Percentiles rank a stretch among this genome's conserved stretches.
These are phyloP conservation scores for Cetonia aurata DNA, from an alignment of 2,888 invertebrate genomes.

Conservation along the genomic window DNA sequence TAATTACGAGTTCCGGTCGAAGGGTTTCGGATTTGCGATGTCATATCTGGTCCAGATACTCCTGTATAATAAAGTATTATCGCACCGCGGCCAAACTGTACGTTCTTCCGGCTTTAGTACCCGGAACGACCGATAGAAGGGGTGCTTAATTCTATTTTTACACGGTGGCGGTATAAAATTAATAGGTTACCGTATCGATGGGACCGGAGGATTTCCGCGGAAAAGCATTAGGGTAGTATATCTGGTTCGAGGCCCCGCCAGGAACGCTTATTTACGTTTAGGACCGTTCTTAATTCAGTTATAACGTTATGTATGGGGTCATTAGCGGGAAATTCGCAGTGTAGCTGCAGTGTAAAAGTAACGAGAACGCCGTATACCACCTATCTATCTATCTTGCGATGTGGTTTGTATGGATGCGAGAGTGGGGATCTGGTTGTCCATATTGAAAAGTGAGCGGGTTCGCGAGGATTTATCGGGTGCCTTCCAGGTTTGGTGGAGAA, in stretches of 20 bases:
- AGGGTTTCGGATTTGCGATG: conserved; percentile 41
- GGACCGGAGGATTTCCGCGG: conserved; percentile 48
- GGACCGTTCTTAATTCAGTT: conserved; percentile 57
- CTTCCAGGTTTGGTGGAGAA: no score
- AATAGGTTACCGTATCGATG: conserved; percentile 56
- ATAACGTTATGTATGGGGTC: conserved; percentile 54
- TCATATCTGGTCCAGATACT: neutral
- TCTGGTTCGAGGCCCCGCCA: conserved; percentile 7
- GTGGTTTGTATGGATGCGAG: no score
- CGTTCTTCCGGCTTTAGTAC: conserved; percentile 43
- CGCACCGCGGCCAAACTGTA: neutral
- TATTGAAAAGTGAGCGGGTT: conserved; percentile 16
- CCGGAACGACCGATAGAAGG: conserved; percentile 1
- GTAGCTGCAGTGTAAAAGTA: conserved; percentile 21
- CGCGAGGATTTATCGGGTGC: no score
- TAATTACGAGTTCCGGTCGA: conserved; percentile 43
- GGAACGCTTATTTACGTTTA: conserved; percentile 56
- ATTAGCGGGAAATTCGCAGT: conserved; percentile 48
- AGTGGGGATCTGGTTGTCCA: conserved; percentile 4
- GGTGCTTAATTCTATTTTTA: conserved; percentile 55
- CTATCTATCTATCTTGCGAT: no score
- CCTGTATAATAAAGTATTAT: conserved; percentile 27
- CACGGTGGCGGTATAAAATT: conserved; percentile 55
- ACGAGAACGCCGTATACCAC: neutral
- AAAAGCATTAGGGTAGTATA: conserved; percentile 43